phyloP scores from a whole-genome alignment of 2,888 invertebrate genomes.

The Microctonus hyperodae region DNA sequence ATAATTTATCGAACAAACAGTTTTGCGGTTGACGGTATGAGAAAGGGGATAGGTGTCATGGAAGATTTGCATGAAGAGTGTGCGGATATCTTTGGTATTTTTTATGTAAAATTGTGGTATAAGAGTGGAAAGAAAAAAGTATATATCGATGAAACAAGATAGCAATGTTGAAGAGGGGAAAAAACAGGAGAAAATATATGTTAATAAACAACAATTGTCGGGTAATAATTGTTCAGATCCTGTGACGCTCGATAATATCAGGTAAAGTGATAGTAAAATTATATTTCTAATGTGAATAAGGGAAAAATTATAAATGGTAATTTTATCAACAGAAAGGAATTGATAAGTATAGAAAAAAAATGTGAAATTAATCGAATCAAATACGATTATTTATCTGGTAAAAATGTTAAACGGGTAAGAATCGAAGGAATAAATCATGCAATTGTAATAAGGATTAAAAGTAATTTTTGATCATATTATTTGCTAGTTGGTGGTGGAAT shows the following conservation, averaged over 20 bases:
- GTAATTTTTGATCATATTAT: background rate
- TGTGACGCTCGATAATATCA: conserved; percentile 44
- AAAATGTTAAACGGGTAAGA: conserved; percentile 48
- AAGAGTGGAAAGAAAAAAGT: background rate
- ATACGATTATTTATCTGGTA: conserved; percentile 46
- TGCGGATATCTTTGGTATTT: background rate
- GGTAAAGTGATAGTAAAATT: conserved; percentile 37
- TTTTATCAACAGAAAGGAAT: conserved; percentile 47
- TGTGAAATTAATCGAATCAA: conserved; percentile 46
- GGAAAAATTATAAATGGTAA: background rate
- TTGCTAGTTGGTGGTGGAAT: conserved; percentile 45
- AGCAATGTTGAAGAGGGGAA: conserved; percentile 25
- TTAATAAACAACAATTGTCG: conserved; percentile 27
- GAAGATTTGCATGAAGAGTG: background rate
- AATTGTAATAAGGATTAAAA: too few relatives aligned
- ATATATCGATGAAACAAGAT: conserved; percentile 34
- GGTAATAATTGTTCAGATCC: conserved; percentile 26
- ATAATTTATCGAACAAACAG: conserved; percentile 22
- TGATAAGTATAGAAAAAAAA: conserved; percentile 44
- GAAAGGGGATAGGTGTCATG: background rate
- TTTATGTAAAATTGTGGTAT: background rate
- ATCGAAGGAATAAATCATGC: conserved; percentile 6
- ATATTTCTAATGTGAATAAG: background rate
- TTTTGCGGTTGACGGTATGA: background rate
- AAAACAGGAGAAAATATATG: conserved; percentile 33